A percentile compares a stretch with the other conserved stretches of the same genome.
Evolutionary conservation across 2,888 invertebrate genomes (phyloP).

Genomic region (Periphyllus acericola): DNA sequence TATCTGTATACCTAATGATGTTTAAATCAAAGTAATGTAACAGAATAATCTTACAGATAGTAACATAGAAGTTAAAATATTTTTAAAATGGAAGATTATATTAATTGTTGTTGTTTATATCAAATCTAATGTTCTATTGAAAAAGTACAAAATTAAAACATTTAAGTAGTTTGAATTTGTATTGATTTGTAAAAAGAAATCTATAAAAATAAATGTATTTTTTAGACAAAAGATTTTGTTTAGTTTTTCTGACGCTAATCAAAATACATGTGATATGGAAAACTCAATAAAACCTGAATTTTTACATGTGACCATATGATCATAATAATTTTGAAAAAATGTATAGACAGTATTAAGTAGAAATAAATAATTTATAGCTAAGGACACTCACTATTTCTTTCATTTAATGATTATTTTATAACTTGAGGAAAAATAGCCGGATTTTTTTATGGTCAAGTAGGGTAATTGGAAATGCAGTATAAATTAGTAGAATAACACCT

Average conservation of each 20-base stretch:
- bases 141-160: conserved; percentile 35
- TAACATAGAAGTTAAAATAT: conserved; percentile 20
- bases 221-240: not conserved
- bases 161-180: conserved; percentile 26
- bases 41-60: conserved; percentile 8
- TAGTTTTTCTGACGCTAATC: not conserved
- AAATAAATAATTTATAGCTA: too few relatives aligned
- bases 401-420: too few relatives aligned
- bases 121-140: conserved; percentile 7
- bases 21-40: conserved; percentile 39
- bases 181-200: not conserved
- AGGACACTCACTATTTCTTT: too few relatives aligned
- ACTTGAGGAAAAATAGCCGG: too few relatives aligned
- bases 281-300: too few relatives aligned
- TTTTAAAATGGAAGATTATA: conserved; percentile 8
- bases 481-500: too few relatives aligned
- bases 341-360: too few relatives aligned
- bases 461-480: too few relatives aligned
- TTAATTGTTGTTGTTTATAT: conserved; percentile 24
- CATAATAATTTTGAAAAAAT: too few relatives aligned
- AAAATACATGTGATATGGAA: too few relatives aligned
- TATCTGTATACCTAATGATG: not conserved
- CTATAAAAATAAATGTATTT: not conserved
- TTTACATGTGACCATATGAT: too few relatives aligned
- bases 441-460: too few relatives aligned